Conservation (phyloP, 2,113 vertebrate genomes). For the Chlorocebus sabaeus region DNA sequence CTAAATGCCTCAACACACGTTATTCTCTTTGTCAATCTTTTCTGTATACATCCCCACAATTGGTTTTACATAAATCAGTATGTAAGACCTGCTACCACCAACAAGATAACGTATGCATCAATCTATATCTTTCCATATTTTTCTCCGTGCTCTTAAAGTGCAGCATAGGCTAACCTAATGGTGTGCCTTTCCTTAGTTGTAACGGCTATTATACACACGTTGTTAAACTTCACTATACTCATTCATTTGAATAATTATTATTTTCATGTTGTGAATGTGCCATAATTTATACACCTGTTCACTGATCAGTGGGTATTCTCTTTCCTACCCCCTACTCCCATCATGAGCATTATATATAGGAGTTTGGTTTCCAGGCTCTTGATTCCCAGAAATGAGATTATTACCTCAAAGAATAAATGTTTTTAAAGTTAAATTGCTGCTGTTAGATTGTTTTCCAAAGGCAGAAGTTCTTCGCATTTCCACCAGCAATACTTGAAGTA, state of each 20-base stretch:
- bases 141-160: neutral
- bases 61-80: neutral
- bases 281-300: neutral
- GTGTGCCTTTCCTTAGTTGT: neutral
- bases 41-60: neutral
- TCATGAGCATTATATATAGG: neutral
- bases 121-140: neutral
- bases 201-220: neutral
- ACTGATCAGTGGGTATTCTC: neutral
- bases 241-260: neutral
- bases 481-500: neutral
- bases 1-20: neutral
- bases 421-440: neutral
- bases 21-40: neutral
- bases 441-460: neutral
- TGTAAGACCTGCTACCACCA: neutral
- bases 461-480: neutral
- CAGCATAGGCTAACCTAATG: neutral
- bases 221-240: neutral
- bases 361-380: neutral
- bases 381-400: neutral
- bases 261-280: neutral
- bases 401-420: neutral
- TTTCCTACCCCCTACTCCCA: neutral
- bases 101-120: neutral